phyloP scores from a whole-genome alignment of 2,797 vertebrate species.

The Hypotaenidia philippensis region DNA sequence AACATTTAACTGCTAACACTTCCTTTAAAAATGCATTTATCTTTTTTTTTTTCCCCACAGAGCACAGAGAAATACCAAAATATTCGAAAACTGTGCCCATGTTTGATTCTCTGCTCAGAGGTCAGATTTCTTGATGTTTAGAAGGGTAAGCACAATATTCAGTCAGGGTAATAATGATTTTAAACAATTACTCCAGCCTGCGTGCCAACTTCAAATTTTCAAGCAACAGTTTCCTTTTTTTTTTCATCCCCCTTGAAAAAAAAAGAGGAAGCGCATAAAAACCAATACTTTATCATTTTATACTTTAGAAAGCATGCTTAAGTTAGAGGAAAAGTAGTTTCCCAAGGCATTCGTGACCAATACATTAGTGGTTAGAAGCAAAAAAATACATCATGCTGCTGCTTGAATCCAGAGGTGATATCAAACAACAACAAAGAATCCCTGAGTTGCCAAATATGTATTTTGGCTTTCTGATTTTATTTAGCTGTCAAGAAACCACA shows the following conservation, averaged over 20 bases:
- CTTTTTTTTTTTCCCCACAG: neutral
- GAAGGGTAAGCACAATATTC: neutral
- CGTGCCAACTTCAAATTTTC: neutral
- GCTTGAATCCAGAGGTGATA: neutral
- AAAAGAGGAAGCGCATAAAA: neutral
- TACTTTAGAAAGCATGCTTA: neutral
- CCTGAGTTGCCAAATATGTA: neutral
- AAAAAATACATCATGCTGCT: neutral
- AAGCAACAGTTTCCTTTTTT: neutral
- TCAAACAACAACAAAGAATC: neutral
- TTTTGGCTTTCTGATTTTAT: slow-evolving; percentile 50
- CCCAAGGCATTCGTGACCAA: neutral
- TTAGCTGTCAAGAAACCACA: slow-evolving; percentile 23
- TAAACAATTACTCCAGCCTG: neutral
- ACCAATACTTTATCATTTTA: neutral
- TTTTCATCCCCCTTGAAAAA: neutral
- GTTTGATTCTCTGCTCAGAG: neutral
- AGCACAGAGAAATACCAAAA: neutral
- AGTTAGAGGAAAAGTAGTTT: neutral
- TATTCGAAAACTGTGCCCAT: neutral
- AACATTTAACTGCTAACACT: neutral
- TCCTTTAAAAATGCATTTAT: neutral
- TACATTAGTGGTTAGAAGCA: neutral
- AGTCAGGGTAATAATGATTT: neutral
- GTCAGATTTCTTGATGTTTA: neutral